Conservation (phyloP, 2,797 vertebrate species). For the Myotis findleyi region DNA sequence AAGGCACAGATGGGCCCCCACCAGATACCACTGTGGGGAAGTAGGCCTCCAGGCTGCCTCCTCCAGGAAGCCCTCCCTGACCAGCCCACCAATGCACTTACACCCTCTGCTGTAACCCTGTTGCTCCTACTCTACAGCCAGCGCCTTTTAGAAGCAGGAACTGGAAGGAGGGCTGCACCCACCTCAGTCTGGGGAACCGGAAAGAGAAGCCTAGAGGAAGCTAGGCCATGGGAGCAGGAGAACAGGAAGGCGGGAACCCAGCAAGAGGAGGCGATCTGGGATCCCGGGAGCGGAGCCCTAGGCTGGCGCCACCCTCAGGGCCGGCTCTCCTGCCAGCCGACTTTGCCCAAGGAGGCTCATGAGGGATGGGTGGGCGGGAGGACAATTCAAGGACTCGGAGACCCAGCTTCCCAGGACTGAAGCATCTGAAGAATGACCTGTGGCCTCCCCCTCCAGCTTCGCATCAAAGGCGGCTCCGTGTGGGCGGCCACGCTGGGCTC, state of each 20-base stretch:
- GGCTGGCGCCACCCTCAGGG: background rate
- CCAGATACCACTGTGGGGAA: background rate
- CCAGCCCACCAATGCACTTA: background rate
- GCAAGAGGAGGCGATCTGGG: background rate
- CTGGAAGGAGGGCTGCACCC: background rate
- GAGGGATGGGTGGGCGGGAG: background rate
- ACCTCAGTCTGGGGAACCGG: background rate
- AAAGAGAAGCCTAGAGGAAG: background rate
- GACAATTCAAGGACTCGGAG: background rate
- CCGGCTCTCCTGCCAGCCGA: background rate
- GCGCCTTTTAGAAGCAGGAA: background rate
- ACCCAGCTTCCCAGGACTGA: background rate
- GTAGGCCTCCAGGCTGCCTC: background rate
- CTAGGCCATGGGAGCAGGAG: background rate
- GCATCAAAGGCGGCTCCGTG: background rate
- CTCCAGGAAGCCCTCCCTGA: constrained; percentile 7
- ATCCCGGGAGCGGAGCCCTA: background rate
- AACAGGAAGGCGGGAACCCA: background rate
- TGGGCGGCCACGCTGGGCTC: background rate
- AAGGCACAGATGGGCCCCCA: background rate
- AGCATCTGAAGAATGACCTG: background rate
- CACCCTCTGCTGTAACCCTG: background rate
- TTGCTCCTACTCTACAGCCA: background rate
- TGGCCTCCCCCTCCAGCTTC: background rate
- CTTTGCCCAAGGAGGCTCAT: background rate